Percentiles rank a stretch among this genome's conserved stretches.
Conservation (phyloP, 2,797 vertebrate species). For the Smutsia temminckii region DNA sequence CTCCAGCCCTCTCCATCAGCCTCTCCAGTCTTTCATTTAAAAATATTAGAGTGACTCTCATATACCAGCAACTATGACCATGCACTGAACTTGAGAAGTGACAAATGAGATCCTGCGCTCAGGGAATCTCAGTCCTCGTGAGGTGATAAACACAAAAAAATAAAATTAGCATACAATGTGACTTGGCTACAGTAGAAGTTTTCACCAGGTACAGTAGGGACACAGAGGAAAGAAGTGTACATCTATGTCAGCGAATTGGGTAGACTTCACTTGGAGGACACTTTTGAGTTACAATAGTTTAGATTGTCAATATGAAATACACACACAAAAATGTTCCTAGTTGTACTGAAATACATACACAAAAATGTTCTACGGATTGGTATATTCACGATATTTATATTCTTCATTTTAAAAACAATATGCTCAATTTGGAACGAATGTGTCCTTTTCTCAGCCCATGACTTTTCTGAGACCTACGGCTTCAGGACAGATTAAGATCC, state of each 20-base stretch:
- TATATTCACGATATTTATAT: neutral
- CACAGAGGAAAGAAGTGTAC: neutral
- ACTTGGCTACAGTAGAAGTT: neutral
- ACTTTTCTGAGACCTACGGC: neutral
- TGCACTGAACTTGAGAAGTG: neutral
- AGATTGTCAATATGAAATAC: neutral
- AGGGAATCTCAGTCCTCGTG: neutral
- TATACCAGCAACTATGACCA: neutral
- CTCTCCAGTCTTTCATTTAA: neutral
- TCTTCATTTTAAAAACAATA: constrained; percentile 3
- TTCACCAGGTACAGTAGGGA: neutral
- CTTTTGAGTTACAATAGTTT: neutral
- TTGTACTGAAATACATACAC: neutral
- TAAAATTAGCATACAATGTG: neutral
- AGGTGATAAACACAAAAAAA: neutral
- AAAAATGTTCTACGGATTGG: neutral
- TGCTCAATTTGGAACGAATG: neutral
- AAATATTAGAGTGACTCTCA: neutral
- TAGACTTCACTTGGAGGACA: neutral
- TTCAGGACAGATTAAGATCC: neutral
- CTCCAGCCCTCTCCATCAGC: neutral
- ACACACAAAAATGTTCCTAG: neutral
- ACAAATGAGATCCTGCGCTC: neutral
- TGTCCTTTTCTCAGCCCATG: neutral
- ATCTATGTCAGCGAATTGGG: neutral